Evolutionary conservation across 2,797 vertebrate species (phyloP).

Genomic region (Platyrinchus mystaceus): DNA sequence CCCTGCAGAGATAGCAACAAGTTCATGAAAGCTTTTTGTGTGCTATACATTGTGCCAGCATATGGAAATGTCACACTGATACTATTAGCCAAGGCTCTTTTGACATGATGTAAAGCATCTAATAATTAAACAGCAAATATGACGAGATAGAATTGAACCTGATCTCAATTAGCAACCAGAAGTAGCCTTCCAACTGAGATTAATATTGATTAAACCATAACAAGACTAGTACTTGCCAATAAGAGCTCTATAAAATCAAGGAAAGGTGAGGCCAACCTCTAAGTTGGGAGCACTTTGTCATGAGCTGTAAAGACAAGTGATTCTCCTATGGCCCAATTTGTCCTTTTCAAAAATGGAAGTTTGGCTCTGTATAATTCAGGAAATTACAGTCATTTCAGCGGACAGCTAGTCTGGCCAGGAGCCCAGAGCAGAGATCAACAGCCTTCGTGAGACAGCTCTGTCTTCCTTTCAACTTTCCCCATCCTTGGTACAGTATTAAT

Average conservation of each 20-base stretch:
- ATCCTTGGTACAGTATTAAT: not conserved
- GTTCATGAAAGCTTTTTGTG: not conserved
- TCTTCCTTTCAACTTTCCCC: not conserved
- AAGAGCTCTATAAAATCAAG: constrained; percentile 58
- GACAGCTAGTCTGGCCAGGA: constrained; percentile 34
- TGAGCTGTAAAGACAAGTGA: constrained; percentile 33
- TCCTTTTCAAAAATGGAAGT: constrained; percentile 50
- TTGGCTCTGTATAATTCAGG: constrained; percentile 47
- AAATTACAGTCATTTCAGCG: constrained; percentile 23
- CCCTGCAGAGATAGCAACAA: not conserved
- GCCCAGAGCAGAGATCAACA: constrained; percentile 50
- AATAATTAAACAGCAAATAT: constrained; percentile 57
- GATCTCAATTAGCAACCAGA: constrained; percentile 69
- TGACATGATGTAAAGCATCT: constrained; percentile 58
- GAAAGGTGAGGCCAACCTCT: constrained; percentile 61
- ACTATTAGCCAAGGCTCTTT: not conserved
- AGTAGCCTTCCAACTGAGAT: constrained; percentile 62
- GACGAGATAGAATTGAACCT: constrained; percentile 44
- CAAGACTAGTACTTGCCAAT: constrained; percentile 58
- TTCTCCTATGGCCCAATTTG: constrained; percentile 52
- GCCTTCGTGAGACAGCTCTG: not conserved
- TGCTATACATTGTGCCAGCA: not conserved
- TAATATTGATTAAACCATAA: constrained; percentile 70
- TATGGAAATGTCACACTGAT: not conserved
- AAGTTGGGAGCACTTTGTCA: constrained; percentile 47